Evolutionary conservation across 2,797 vertebrate species (phyloP).

Genomic region (Rhyacichthys aspro): DNA sequence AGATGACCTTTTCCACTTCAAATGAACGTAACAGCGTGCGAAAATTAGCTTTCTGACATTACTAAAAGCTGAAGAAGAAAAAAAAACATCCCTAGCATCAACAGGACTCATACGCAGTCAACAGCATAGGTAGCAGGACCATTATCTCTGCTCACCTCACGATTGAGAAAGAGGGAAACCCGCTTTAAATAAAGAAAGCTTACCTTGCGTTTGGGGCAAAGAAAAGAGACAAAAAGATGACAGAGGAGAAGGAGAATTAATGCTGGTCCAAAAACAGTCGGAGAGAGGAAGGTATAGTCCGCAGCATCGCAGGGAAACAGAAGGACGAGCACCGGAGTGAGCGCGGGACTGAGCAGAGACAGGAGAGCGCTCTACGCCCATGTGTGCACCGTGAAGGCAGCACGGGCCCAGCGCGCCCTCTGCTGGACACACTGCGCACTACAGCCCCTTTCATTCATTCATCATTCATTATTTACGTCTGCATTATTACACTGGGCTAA

Average conservation of each 20-base stretch:
- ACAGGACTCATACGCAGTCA: not conserved
- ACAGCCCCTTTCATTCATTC: not conserved
- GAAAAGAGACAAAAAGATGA: too few relatives aligned
- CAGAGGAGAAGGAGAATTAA: not conserved
- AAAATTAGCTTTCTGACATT: not conserved
- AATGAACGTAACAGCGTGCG: conserved; percentile 4
- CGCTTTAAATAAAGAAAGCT: not conserved
- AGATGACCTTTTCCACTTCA: not conserved
- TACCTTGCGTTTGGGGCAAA: not conserved
- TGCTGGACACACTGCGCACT: not conserved
- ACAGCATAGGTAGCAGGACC: not conserved
- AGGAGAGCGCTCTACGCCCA: conserved; percentile 10
- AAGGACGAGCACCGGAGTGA: not conserved
- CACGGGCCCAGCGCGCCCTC: not conserved
- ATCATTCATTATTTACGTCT: too few relatives aligned
- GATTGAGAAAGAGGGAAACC: not conserved
- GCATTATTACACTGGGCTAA: too few relatives aligned
- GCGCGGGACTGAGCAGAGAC: conserved; percentile 1
- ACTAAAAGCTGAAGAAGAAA: not conserved
- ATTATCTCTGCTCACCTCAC: not conserved
- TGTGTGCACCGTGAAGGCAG: not conserved
- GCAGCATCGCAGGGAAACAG: not conserved
- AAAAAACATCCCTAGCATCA: not conserved
- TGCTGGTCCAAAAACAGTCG: not conserved
- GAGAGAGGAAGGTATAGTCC: not conserved